phyloP scores from a whole-genome alignment of 1,140 invertebrate genomes.

The Cherax quadricarinatus region DNA sequence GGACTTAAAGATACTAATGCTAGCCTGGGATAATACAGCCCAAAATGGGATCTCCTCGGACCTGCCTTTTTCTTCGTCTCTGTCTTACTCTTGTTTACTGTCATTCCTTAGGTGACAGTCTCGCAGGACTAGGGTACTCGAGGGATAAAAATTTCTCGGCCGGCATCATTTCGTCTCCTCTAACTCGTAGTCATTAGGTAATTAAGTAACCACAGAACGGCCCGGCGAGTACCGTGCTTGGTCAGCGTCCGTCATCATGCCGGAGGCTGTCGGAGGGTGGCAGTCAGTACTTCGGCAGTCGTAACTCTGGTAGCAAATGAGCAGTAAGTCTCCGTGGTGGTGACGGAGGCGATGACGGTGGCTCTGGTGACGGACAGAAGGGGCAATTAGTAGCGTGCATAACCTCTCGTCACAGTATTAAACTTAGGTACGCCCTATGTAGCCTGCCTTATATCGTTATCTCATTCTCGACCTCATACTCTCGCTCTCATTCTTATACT shows the following conservation, averaged over 20 bases:
- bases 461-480: too few relatives aligned
- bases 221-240: conserved; percentile 23
- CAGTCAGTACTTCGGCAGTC: conserved; percentile 6
- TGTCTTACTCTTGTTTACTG: neutral
- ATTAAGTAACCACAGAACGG: conserved; percentile 46
- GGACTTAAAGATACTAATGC: conserved; percentile 50
- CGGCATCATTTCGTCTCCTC: conserved; percentile 1
- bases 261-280: conserved; percentile 18
- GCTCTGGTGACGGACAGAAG: too few relatives aligned
- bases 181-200: conserved; percentile 24
- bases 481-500: too few relatives aligned
- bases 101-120: neutral
- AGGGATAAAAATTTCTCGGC: neutral
- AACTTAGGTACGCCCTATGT: too few relatives aligned
- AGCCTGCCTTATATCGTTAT: too few relatives aligned
- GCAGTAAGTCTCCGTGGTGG: neutral
- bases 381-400: neutral
- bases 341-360: neutral
- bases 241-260: conserved; percentile 10
- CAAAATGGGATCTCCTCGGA: conserved; percentile 9
- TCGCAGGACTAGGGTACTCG: neutral
- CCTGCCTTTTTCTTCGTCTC: neutral
- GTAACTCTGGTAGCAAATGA: neutral
- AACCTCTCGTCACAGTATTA: neutral
- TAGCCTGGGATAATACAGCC: conserved; percentile 23